A percentile compares a stretch with the other conserved stretches of the same genome.
phyloP scores from a whole-genome alignment of 2,113 vertebrate genomes.

The Percopsis transmontana region DNA sequence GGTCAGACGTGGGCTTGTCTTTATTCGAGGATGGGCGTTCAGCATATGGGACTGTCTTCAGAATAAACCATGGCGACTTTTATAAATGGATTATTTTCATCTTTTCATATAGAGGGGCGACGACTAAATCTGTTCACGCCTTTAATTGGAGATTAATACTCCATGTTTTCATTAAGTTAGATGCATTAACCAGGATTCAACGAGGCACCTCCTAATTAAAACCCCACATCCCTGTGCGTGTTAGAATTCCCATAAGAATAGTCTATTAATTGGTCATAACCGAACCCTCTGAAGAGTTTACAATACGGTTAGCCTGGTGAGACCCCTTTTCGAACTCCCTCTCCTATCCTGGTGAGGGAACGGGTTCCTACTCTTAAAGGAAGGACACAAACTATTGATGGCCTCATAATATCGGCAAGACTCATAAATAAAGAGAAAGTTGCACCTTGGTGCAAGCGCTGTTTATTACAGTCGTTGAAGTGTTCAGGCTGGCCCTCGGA shows the following conservation, averaged over 20 bases:
- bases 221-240: slow-evolving; percentile 71
- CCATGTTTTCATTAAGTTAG: slow-evolving; percentile 72
- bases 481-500: slow-evolving; percentile 95
- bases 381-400: slow-evolving; percentile 56
- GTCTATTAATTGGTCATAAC: slow-evolving; percentile 80
- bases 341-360: slow-evolving; percentile 75
- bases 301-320: slow-evolving; percentile 46
- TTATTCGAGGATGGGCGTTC: slow-evolving; percentile 6
- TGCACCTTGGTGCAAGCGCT: slow-evolving; percentile 96
- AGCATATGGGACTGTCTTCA: slow-evolving; percentile 15
- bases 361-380: slow-evolving; percentile 73
- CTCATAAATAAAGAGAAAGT: slow-evolving; percentile 97
- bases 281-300: slow-evolving; percentile 73
- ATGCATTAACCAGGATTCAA: slow-evolving; percentile 73
- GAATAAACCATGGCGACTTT: slow-evolving; percentile 43
- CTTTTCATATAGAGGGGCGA: slow-evolving; percentile 57
- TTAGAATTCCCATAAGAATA: slow-evolving; percentile 73
- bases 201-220: slow-evolving; percentile 79
- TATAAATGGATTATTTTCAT: slow-evolving; percentile 49
- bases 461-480: slow-evolving; percentile 97
- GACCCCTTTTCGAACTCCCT: slow-evolving; percentile 63
- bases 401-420: slow-evolving; percentile 83
- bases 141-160: slow-evolving; percentile 81
- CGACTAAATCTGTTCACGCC: slow-evolving; percentile 67
- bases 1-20: slow-evolving; percentile 47